phyloP scores from a whole-genome alignment of 2,888 invertebrate species.

The Hypsopygia costalis region DNA sequence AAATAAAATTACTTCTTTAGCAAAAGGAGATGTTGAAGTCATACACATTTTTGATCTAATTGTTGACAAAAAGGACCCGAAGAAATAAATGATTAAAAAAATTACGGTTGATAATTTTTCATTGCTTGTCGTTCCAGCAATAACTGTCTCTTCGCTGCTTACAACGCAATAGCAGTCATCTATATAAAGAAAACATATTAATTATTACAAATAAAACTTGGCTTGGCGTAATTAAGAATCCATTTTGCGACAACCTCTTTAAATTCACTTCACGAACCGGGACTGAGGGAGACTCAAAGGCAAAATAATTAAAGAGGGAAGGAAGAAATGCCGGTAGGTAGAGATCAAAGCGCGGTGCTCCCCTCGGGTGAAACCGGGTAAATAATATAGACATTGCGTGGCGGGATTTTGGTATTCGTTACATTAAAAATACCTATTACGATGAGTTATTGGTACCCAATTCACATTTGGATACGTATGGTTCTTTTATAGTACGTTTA shows the following conservation, averaged over 20 bases:
- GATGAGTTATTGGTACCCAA: constrained; percentile 9
- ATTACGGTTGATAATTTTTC: too few relatives aligned
- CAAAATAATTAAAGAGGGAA: constrained; percentile 75
- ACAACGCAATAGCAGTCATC: too few relatives aligned
- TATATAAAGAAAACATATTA: constrained; percentile 52
- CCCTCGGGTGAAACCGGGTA: constrained; percentile 39
- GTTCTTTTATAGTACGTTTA: too few relatives aligned
- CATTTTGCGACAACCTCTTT: constrained; percentile 74
- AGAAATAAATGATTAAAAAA: too few relatives aligned
- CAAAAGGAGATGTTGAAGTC: too few relatives aligned
- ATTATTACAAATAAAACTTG: constrained; percentile 70
- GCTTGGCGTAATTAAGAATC: constrained; percentile 70
- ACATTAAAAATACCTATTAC: constrained; percentile 21
- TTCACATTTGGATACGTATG: too few relatives aligned
- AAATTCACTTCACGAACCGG: constrained; percentile 66
- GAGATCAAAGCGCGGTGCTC: constrained; percentile 69
- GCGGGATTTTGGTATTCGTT: constrained; percentile 46
- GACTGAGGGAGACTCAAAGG: constrained; percentile 59
- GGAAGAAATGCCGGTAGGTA: constrained; percentile 65
- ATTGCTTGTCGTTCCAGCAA: too few relatives aligned
- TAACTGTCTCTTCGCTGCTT: too few relatives aligned
- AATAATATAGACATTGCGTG: constrained; percentile 52
- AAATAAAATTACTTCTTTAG: too few relatives aligned
- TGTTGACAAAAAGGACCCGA: too few relatives aligned
- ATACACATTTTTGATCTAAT: too few relatives aligned